A percentile compares a stretch with the other conserved stretches of the same genome.
These are phyloP conservation scores for Rhineura floridana DNA, from an alignment of 2,113 vertebrate species.

Conservation along the genomic window DNA sequence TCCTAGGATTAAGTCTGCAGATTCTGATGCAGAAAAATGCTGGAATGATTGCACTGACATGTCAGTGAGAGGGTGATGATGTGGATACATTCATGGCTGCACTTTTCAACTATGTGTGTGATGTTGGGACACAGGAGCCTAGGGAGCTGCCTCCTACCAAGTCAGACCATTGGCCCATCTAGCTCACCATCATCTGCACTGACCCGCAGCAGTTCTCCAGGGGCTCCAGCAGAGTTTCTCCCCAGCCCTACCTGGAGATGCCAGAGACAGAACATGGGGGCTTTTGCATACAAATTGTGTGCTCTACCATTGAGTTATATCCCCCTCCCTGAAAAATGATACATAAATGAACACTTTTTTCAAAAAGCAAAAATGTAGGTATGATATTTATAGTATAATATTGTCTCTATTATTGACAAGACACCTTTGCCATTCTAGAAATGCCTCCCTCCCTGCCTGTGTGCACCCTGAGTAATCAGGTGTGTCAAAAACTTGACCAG, in stretches of 20 bases:
- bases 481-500: neutral
- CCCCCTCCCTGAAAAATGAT: neutral
- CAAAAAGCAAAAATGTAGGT: neutral
- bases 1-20: neutral
- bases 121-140: neutral
- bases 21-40: neutral
- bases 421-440: neutral
- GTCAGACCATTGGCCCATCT: too few relatives aligned
- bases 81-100: neutral
- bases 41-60: neutral
- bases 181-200: too few relatives aligned
- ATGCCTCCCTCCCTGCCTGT: neutral
- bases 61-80: neutral
- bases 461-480: neutral
- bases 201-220: too few relatives aligned
- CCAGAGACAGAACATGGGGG: neutral
- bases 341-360: neutral
- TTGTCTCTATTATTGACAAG: neutral
- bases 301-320: neutral
- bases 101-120: neutral
- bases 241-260: neutral
- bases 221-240: too few relatives aligned
- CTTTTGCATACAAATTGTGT: neutral
- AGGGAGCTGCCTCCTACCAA: too few relatives aligned
- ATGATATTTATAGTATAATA: too few relatives aligned